Base-by-base conservation (phyloP, 2,888 invertebrate genomes). In the Caenorhabditis sp. region DNA sequence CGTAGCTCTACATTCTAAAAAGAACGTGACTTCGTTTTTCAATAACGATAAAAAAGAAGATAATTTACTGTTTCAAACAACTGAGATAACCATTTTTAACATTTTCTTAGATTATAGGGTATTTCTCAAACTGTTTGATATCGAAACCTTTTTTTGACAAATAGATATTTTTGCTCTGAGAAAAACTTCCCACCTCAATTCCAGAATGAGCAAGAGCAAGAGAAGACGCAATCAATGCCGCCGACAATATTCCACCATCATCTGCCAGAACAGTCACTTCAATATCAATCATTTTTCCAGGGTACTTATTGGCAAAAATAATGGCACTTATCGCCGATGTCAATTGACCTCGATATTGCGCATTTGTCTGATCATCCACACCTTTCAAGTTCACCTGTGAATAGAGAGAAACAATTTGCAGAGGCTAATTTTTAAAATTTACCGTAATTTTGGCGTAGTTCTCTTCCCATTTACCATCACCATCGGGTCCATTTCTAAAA, bases 131-230 rank as follows among this genome's bases (percentile, higher is more conserved):
- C n/a, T n/a, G 36, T 31, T 59, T 31, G 10, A 59, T 5, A 31
- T 59, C 21, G 3, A 43, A 43, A 60, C 3, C 21, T 20, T n/a
- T n/a, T n/a, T n/a, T n/a, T n/a, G n/a, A n/a, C n/a, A n/a, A n/a
- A n/a, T n/a, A n/a, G n/a, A n/a, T n/a, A n/a, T n/a, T n/a, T n/a
- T n/a, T n/a, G n/a, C n/a, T n/a, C n/a, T n/a, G n/a, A n/a, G n/a
- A n/a, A n/a, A n/a, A 21, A 60, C n/a, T 10, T 43, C 21, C 20
- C 8, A 75, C 75, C 65, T 80, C 78, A 31, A 80, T 78, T 64
- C 80, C 78, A 14, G 80, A 76, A 54, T 79, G 76, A 20, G 78
- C 70, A 1, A 82, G n/a, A 8, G 82, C 80, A 10, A 82, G 60
- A 1, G 80, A 62, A 2, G 70, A 62, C 10, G 79, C 78, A 10